Evolutionary conservation across 2,888 invertebrate genomes (phyloP).

Genomic region (Uloborus plumipes): DNA sequence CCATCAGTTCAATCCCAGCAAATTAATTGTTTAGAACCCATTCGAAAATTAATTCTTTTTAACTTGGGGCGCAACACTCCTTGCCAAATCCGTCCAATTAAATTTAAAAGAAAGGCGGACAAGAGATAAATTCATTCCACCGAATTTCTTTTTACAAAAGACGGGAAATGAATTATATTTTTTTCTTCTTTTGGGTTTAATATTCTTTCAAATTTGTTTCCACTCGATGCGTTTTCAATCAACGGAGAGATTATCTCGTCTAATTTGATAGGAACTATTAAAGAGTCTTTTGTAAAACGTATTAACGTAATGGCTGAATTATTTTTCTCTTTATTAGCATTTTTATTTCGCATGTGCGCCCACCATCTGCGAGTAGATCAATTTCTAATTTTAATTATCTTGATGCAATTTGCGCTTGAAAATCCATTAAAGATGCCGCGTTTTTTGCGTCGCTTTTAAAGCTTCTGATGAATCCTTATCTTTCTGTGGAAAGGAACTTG

Average conservation of each 20-base stretch:
- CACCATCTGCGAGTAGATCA: no score
- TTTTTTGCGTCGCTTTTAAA: no score
- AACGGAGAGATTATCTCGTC: constrained; percentile 5
- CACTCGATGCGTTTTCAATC: constrained; percentile 16
- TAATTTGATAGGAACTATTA: constrained; percentile 11
- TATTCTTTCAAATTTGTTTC: constrained; percentile 9
- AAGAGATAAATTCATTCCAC: constrained; percentile 9
- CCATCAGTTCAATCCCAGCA: constrained; percentile 1
- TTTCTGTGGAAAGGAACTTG: no score
- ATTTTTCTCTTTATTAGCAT: no score
- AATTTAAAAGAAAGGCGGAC: constrained; percentile 8
- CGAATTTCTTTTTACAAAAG: neutral
- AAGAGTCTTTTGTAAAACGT: constrained; percentile 1
- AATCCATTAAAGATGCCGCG: no score
- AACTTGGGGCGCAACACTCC: neutral
- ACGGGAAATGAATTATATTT: neutral
- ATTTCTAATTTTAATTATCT: no score
- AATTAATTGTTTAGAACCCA: constrained; percentile 5
- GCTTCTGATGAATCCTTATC: no score
- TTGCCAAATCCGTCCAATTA: constrained; percentile 10
- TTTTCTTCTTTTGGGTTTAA: neutral
- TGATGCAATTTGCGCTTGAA: no score
- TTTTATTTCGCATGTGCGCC: no score
- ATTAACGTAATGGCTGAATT: constrained; percentile 7
- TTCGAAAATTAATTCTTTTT: neutral